A percentile compares a stretch with the other conserved stretches of the same genome.
Evolutionary conservation across 1,140 invertebrate species (phyloP).

Genomic region (Drosophila sp.): DNA sequence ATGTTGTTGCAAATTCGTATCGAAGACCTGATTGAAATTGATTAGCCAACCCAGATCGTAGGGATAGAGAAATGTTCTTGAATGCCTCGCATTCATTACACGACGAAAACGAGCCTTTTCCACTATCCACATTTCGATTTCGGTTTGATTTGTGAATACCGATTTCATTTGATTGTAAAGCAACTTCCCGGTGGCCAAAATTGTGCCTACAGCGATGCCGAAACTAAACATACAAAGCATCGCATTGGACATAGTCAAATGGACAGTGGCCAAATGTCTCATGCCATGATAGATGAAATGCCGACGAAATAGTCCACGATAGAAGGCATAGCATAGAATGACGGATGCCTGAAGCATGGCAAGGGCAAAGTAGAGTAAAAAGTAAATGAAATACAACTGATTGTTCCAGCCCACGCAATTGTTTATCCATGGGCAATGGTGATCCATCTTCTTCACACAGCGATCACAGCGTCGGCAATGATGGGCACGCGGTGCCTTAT

Average conservation of each 20-base stretch:
- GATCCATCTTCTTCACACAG: slow-evolving; percentile 98
- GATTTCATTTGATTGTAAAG: slow-evolving; percentile 92
- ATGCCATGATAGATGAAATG: slow-evolving; percentile 82
- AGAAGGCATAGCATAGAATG: slow-evolving; percentile 89
- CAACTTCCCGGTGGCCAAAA: slow-evolving; percentile 93
- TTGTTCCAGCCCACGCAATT: slow-evolving; percentile 93
- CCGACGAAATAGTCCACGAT: slow-evolving; percentile 84
- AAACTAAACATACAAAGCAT: slow-evolving; percentile 89
- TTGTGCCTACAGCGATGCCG: slow-evolving; percentile 94
- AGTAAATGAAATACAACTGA: slow-evolving; percentile 94
- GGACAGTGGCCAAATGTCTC: slow-evolving; percentile 86
- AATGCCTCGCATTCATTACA: slow-evolving; percentile 74
- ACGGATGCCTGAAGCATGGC: slow-evolving; percentile 93
- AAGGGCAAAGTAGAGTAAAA: slow-evolving; percentile 93
- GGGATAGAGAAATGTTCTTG: slow-evolving; percentile 89
- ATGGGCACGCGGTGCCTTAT: slow-evolving; percentile 97
- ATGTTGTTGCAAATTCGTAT: slow-evolving; percentile 82
- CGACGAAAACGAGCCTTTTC: slow-evolving; percentile 90
- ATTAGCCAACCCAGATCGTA: slow-evolving; percentile 91
- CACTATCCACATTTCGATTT: slow-evolving; percentile 97
- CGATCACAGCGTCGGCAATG: slow-evolving; percentile 97
- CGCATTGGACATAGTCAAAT: slow-evolving; percentile 86
- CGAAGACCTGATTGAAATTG: slow-evolving; percentile 86
- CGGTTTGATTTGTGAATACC: slow-evolving; percentile 94
- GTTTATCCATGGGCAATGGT: slow-evolving; percentile 90